A percentile compares a stretch with the other conserved stretches of the same genome.
phyloP scores from a whole-genome alignment of 2,797 vertebrate species.

The Clangula hyemalis region DNA sequence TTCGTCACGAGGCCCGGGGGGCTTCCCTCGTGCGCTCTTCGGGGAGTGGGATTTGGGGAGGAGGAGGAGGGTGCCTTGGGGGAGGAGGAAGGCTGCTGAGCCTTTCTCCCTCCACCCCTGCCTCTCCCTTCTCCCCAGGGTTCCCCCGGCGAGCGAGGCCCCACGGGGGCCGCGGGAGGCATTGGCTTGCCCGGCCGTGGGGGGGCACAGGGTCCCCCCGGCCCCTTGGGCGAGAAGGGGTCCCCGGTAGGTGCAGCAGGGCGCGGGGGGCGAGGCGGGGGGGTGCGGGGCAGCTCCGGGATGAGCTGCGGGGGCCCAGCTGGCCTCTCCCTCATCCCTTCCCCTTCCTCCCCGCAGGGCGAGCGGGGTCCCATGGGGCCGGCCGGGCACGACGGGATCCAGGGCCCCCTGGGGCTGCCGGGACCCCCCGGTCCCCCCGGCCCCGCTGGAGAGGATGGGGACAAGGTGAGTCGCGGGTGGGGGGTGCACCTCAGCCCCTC shows the following conservation, averaged over 20 bases:
- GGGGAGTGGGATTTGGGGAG: background rate
- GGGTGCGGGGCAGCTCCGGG: background rate
- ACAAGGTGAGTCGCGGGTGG: conserved; percentile 83
- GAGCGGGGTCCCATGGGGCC: conserved; percentile 87
- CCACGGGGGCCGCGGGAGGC: conserved; percentile 86
- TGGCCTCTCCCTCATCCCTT: background rate
- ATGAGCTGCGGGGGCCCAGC: background rate
- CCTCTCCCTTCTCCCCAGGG: background rate
- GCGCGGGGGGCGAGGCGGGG: background rate
- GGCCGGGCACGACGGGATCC: conserved; percentile 86
- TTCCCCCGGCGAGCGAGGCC: conserved; percentile 88
- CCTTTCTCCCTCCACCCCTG: background rate
- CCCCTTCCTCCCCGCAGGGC: conserved; percentile 75
- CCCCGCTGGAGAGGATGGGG: conserved; percentile 90
- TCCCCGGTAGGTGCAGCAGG: conserved; percentile 82
- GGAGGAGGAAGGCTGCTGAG: background rate
- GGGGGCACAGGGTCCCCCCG: conserved; percentile 84
- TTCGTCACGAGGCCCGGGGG: background rate
- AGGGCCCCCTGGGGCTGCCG: conserved; percentile 83
- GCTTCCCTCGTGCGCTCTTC: rapidly evolving
- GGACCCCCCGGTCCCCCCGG: conserved; percentile 84
- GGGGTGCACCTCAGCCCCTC: rapidly evolving
- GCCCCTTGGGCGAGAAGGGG: conserved; percentile 91
- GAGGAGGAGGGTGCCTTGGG: background rate
- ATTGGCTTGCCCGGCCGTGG: conserved; percentile 90